phyloP scores from a whole-genome alignment of 2,888 invertebrate species.

The Lottia scabra region DNA sequence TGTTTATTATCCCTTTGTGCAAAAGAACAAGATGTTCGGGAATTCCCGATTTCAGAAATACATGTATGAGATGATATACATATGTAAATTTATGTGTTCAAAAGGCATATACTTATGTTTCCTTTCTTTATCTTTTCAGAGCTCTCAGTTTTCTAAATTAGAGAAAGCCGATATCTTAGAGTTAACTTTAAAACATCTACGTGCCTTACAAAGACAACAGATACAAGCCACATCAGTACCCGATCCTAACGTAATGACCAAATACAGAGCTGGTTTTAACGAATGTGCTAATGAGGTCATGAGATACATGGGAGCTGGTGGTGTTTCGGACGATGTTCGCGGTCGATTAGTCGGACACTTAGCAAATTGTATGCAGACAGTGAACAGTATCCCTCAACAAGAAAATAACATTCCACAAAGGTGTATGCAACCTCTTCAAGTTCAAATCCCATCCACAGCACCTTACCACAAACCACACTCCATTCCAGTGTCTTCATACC shows the following conservation, averaged over 20 bases:
- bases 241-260: slow-evolving; percentile 50
- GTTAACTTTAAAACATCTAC: slow-evolving; percentile 21
- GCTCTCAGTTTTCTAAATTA: slow-evolving; percentile 24
- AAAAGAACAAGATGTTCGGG: too few relatives aligned
- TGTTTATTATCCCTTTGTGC: too few relatives aligned
- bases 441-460: slow-evolving; percentile 42
- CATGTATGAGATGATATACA: too few relatives aligned
- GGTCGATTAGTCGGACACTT: slow-evolving; percentile 57
- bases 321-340: slow-evolving; percentile 51
- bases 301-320: slow-evolving; percentile 57
- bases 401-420: slow-evolving; percentile 14
- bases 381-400: slow-evolving; percentile 3
- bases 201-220: slow-evolving; percentile 3
- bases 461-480: slow-evolving; percentile 25
- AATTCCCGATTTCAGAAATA: too few relatives aligned
- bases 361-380: slow-evolving; percentile 44
- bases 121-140: slow-evolving; percentile 11
- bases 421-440: slow-evolving; percentile 42
- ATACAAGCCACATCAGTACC: slow-evolving; percentile 33
- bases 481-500: slow-evolving; percentile 16
- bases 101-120: too few relatives aligned
- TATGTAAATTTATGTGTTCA: too few relatives aligned
- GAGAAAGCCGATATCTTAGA: slow-evolving; percentile 31
- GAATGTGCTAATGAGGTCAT: slow-evolving; percentile 64
- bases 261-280: slow-evolving; percentile 61